Base-by-base conservation (phyloP, 2,888 invertebrate species). In the Drosophila conformis region DNA sequence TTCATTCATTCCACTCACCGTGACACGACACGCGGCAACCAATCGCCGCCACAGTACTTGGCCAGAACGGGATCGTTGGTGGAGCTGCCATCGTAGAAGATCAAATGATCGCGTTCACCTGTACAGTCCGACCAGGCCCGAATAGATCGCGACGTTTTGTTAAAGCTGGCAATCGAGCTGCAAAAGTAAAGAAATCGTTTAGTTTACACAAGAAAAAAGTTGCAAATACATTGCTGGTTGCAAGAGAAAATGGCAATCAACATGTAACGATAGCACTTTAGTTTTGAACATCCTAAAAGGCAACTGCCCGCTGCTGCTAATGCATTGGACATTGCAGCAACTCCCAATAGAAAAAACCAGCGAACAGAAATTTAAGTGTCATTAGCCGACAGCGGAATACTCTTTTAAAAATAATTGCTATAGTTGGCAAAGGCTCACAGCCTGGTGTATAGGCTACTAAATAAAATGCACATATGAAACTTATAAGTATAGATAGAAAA, bases 41-140 rank as follows among this genome's bases (percentile, higher is more conserved):
- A 96, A 92, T 97, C 97, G 4, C 97, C 97, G 18, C 98, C 98
- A 92, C 98, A 98, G 93, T 97, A 97, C 92, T 97, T 96, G 76
- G 97, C 95, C 85, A 98, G 94, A 60, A 97, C 96, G 10, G 97
- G 96, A 93, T 97, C 97, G 91, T 97, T 96, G 18, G 96, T 96
- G 42, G 95, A 95, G 59, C 96, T 95, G 65, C 98, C 98, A 92
- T 98, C 98, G 92, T 97, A 97, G 92, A 98, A 96, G 82, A 97
- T 96, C 68, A 98, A 94, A 80, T 97, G 96, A 93, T 98, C 98
- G 57, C 96, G 95, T 91, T 96, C 96, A 4, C 96, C 95, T 0
- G 96, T 96, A 91, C 97, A 97, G 90, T 97, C 97, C 58, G 93
- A 93, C 97, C 97, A 97, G 64, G 97, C 97, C 72, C 96, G 95